Base-by-base conservation (phyloP, 1,140 invertebrate species). In the Hylaeus anthracinus region DNA sequence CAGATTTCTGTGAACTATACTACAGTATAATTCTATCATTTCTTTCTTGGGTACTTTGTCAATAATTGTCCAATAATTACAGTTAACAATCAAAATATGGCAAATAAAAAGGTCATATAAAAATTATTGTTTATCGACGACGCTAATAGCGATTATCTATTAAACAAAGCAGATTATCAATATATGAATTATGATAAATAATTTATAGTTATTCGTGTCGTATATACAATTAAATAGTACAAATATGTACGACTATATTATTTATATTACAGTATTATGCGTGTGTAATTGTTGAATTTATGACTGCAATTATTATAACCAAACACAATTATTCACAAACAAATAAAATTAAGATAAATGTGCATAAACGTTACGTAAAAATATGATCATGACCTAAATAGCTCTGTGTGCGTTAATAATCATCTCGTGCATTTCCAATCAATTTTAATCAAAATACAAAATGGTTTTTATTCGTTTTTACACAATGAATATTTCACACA, bases 151-250 rank as follows among this genome's bases (percentile, higher is more conserved):
- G 8, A n/a, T 64, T 39, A 56, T 8, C 41, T 53, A 63, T 53
- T 5, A 26, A 64, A 72, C 9, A 15, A 61, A 53, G 2, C 4
- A 39, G 15, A 71, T 12, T 37, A 64, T 45, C 69, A 9, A 26
- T 55, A 51, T 39, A 51, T n/a, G 10, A 51, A 53, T 45, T 0
- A 41, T 6, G 15, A 73, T 58, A 43, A 73, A 79, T 73, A 73
- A 79, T 48, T 58, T 41, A 58, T 66, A 41, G 45, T 56, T 26
- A 2, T 8, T 71, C 53, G 2, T 45, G 15, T 26, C 9, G 5
- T 79, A 79, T 79, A 48, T 60, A 53, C 56, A 71, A 84, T 84
- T 84, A 70, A 80, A 85, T 67, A 72, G 48, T 58, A 41, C 84
- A 72, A 74, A 84, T 76, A 48, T 43, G 5, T 37, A 12, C 5